Conservation (phyloP, 2,888 invertebrate genomes). For the Spicauda simplicius region DNA sequence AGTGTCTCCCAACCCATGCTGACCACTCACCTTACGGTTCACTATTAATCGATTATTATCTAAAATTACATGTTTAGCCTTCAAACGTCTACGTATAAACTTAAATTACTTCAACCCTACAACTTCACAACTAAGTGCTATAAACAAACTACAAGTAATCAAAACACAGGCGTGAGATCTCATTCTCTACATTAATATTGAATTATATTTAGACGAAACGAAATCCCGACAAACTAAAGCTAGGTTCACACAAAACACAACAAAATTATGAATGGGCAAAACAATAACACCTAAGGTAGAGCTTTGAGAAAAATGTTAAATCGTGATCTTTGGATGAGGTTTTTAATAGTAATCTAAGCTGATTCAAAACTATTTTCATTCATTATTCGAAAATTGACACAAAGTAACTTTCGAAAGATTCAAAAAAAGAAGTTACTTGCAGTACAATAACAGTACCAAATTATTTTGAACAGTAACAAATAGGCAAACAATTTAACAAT, state of each 20-base stretch:
- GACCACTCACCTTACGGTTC: conserved; percentile 61
- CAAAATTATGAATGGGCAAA: background rate
- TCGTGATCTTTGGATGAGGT: no score
- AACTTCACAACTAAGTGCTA: conserved; percentile 15
- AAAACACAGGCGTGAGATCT: conserved; percentile 26
- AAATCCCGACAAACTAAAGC: background rate
- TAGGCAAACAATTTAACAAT: no score
- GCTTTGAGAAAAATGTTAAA: background rate
- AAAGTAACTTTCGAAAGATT: no score
- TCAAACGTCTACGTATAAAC: conserved; percentile 20
- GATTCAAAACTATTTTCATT: no score
- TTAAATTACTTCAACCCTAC: conserved; percentile 21
- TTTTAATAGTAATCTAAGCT: no score
- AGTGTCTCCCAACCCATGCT: conserved; percentile 74
- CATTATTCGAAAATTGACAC: no score
- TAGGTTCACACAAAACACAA: background rate
- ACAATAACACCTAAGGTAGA: background rate
- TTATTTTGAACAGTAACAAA: no score
- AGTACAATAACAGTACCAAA: no score
- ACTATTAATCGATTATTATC: conserved; percentile 1
- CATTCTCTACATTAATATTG: background rate
- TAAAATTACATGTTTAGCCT: conserved; percentile 23
- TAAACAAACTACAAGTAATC: background rate
- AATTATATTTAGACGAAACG: background rate
- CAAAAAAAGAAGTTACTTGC: no score